Conservation (phyloP, 2,113 vertebrate species). For the Perca fluviatilis region DNA sequence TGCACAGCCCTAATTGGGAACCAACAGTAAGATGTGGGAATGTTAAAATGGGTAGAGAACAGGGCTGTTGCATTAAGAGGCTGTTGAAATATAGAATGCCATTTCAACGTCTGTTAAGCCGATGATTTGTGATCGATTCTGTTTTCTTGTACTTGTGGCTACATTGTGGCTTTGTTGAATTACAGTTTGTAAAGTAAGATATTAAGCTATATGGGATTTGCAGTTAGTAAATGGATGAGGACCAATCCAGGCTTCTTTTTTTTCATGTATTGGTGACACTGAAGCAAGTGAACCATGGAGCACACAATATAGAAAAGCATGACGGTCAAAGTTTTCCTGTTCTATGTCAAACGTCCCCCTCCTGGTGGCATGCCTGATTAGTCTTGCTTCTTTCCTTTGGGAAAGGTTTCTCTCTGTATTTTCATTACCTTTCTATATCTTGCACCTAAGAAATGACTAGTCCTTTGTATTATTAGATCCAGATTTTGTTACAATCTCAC, state of each 20-base stretch:
- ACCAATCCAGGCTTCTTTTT: not conserved
- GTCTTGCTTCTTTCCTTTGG: not conserved
- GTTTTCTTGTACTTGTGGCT: not conserved
- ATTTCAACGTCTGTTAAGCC: not conserved
- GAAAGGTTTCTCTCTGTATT: not conserved
- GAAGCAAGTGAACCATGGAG: not conserved
- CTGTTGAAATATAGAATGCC: not conserved
- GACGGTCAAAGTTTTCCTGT: constrained; percentile 15
- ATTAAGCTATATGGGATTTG: not conserved
- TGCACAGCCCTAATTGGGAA: not conserved
- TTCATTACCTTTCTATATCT: not conserved
- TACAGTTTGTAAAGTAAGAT: not conserved
- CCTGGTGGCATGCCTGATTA: constrained; percentile 10
- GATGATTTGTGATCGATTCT: not conserved
- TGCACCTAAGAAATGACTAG: not conserved
- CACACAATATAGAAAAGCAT: not conserved
- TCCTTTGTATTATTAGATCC: not conserved
- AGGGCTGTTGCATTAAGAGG: not conserved
- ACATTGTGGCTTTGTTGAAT: not conserved
- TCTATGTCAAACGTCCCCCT: constrained; percentile 20
- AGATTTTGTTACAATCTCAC: not conserved
- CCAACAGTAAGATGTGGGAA: not conserved
- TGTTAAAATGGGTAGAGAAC: not conserved
- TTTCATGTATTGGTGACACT: not conserved
- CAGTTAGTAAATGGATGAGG: not conserved